Evolutionary conservation across 2,797 vertebrate species (phyloP), one percentile per base, ranked within the genome.

Genomic region (Adrianichthys oophorus): DNA sequence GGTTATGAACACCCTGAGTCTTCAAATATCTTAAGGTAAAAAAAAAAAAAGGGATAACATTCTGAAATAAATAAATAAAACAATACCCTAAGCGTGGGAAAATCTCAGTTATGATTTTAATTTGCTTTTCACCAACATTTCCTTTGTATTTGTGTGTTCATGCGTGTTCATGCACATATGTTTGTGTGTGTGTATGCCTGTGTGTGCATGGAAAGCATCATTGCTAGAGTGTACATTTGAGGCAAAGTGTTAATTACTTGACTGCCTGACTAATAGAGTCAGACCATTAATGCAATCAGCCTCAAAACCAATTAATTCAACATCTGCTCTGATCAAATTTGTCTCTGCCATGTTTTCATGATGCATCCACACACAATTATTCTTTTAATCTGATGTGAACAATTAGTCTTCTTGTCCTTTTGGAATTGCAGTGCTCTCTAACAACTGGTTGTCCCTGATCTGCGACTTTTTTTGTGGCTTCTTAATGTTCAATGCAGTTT

Each of bases 291-390:
- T 83, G 78, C 79, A 86, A 84, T 90, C 88, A 86, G 80, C 85
- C 82, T 85, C 84, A 82, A 82, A 86, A 80, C 70, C 80, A 90
- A 88, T 88, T 88, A 85, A 87, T 86, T 83, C 82, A 83, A 82
- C 86, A 90, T 88, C 88, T 88, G 88, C 83, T 79, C 78, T 79
- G 83, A 88, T 88, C 80, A 84, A 78, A 89, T 89, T 81, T 83
- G 84, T 82, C 80, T 65, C 64, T 57, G 75, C 76, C 76, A 56
- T 82, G 78, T 89, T 88, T 82, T 81, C 63, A 81, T 73, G 78
- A 85, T 86, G 84, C 84, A 80, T 85, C 79, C 79, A 79, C 76
- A 79, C 80, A 81, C 74, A 79, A 79, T 87, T 79, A 85, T 78
- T 81, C 71, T 65, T 59, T 71, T 87, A 85, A 89, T 85, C 83